Evolutionary conservation across 2,888 invertebrate genomes (phyloP), one percentile per base, ranked within the genome.

Genomic region (Marronus borbonicus): DNA sequence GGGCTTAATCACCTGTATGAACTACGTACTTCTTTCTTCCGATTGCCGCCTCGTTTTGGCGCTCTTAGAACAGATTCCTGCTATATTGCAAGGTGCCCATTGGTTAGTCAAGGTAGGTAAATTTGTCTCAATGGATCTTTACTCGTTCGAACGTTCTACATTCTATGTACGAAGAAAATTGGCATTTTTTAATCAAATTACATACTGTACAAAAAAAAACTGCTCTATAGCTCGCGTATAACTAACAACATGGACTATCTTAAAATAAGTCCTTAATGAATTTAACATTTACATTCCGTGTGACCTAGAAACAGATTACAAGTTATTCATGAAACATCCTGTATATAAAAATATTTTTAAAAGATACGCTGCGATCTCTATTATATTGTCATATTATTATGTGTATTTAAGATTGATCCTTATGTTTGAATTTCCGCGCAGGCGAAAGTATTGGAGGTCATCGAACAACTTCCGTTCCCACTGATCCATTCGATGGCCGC

Each of bases 51-150:
- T 90, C 12, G 89, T 93, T 3, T 87, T 92, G 20, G 89, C 91
- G 14, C 86, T 94, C 4, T 87, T 96, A 64, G 91, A 92, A 80
- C 88, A 90, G 24, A 88, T 96, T 5, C 91, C 94, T 10, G 88
- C 89, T 36, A 90, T 95, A 1, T 92, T 93, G 77, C 89, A 90
- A 60, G 96, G 96, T 87, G 92, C 93, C 0, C 97, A 97, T 87
- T 97, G 97, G 95, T 89, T 97, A 70, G 94, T 97, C 66, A 94
- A 94, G 90, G 94, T 96, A 82, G 89, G 90, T 81, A 36, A 12
- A 12, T 7, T 36, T 17, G 24, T 17, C 58, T 17, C n/a, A 3
- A 60, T 50, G 24, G 28, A 20, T 58, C 14, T 8, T 52, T 52
- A 17, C 66, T 36, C 0, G 5, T 36, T 36, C 0, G 31, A 5